Evolutionary conservation across 2,797 vertebrate genomes (phyloP).

Genomic region (Odontamblyopus lacepedii): DNA sequence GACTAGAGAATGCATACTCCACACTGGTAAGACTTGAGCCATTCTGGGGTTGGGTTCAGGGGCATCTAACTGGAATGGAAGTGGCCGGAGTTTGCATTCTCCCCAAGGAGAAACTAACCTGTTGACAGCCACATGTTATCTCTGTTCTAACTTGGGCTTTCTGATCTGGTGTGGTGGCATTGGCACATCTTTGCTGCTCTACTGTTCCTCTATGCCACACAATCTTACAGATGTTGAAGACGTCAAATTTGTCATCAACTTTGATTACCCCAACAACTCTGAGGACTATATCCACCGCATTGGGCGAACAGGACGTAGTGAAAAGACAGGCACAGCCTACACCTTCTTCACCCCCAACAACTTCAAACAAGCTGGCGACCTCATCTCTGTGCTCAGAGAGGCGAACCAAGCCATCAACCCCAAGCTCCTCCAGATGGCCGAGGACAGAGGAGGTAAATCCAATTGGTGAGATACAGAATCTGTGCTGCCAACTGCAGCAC

Average conservation of each 20-base stretch:
- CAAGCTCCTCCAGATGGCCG: slow-evolving; percentile 96
- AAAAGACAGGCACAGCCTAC: slow-evolving; percentile 99
- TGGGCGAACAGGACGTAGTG: slow-evolving; percentile 97
- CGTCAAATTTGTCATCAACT: slow-evolving; percentile 99
- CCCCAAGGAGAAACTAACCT: slow-evolving; percentile 69
- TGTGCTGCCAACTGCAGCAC: slow-evolving; percentile 77
- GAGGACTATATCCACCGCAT: slow-evolving; percentile 99
- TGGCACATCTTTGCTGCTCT: slow-evolving; percentile 83
- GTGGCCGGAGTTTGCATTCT: slow-evolving; percentile 75
- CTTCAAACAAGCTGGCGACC: slow-evolving; percentile 96
- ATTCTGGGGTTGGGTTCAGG: slow-evolving; percentile 69
- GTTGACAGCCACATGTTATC: slow-evolving; percentile 49
- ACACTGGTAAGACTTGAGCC: slow-evolving; percentile 86
- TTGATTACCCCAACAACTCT: slow-evolving; percentile 99
- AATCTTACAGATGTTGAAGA: slow-evolving; percentile 99
- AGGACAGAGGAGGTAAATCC: slow-evolving; percentile 98
- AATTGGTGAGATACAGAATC: slow-evolving; percentile 89
- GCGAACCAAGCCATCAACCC: slow-evolving; percentile 99
- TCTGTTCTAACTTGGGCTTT: slow-evolving; percentile 88
- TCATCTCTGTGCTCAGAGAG: slow-evolving; percentile 96
- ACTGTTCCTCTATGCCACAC: slow-evolving; percentile 80
- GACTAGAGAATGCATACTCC: slow-evolving; percentile 92
- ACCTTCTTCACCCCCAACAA: slow-evolving; percentile 99
- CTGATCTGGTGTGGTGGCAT: slow-evolving; percentile 96
- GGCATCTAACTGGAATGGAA: slow-evolving; percentile 71